Conservation (phyloP, 30 jellyfish, hydroid and myxozoan genomes). For the Haliclystus octoradiatus region DNA sequence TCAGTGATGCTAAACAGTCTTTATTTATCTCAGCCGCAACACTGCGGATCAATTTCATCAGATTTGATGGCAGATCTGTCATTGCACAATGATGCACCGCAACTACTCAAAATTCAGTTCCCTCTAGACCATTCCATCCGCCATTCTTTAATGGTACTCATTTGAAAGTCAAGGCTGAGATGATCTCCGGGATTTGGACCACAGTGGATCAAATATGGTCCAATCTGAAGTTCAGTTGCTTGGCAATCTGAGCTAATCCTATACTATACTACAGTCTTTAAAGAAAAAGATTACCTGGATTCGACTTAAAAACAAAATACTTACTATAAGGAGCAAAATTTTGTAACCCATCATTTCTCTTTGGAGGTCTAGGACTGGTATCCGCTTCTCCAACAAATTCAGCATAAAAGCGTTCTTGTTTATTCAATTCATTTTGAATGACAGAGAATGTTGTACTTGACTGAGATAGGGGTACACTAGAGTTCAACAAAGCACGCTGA, state of each 20-base stretch:
- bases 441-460: neutral
- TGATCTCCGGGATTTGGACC: too few relatives aligned
- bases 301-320: neutral
- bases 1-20: too few relatives aligned
- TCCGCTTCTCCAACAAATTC: neutral
- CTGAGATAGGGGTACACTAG: neutral
- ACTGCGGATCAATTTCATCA: too few relatives aligned
- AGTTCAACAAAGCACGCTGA: neutral
- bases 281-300: neutral
- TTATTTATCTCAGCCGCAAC: too few relatives aligned
- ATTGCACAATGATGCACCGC: too few relatives aligned
- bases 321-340: slow-evolving; percentile 77
- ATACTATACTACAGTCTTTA: too few relatives aligned
- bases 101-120: too few relatives aligned
- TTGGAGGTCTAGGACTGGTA: neutral
- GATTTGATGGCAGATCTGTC: too few relatives aligned
- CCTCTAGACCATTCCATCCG: too few relatives aligned
- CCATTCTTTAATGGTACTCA: neutral
- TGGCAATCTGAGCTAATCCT: too few relatives aligned
- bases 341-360: slow-evolving; percentile 52
- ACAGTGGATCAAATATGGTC: too few relatives aligned
- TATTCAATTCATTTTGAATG: neutral
- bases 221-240: too few relatives aligned
- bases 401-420: neutral
- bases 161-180: neutral